Evolutionary conservation across 2,113 vertebrate genomes (phyloP).

Genomic region (Anhinga rufa): DNA sequence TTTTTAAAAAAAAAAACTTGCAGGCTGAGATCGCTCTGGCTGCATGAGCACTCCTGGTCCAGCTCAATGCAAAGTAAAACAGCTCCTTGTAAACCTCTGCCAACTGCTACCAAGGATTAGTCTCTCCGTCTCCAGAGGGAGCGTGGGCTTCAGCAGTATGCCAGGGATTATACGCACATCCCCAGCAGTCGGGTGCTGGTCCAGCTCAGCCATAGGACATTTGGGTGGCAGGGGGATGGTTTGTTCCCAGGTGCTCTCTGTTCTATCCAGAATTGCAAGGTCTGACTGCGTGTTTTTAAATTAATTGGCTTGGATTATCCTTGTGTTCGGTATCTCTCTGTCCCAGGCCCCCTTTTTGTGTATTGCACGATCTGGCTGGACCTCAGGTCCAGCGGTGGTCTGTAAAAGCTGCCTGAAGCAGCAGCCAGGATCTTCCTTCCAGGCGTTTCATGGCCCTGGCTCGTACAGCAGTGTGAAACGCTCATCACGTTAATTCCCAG

Average conservation of each 20-base stretch:
- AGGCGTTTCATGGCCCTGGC: neutral
- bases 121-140: neutral
- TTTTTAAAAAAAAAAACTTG: neutral
- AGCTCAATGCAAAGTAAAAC: neutral
- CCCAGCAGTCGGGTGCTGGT: neutral
- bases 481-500: neutral
- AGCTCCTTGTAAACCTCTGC: neutral
- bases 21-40: neutral
- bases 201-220: neutral
- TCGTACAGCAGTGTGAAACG: accelerated
- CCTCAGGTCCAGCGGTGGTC: neutral
- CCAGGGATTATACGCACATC: neutral
- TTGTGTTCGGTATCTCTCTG: neutral
- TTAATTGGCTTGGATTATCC: neutral
- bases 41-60: neutral
- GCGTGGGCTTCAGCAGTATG: accelerated
- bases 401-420: neutral
- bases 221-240: neutral
- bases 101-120: neutral
- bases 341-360: neutral
- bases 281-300: neutral
- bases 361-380: neutral
- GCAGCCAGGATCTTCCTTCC: neutral
- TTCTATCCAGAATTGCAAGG: neutral
- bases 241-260: neutral